Percentiles rank a stretch among this genome's conserved stretches.
These are phyloP conservation scores for Danaus melanippus DNA, from an alignment of 1,140 invertebrate species.

Conservation along the genomic window DNA sequence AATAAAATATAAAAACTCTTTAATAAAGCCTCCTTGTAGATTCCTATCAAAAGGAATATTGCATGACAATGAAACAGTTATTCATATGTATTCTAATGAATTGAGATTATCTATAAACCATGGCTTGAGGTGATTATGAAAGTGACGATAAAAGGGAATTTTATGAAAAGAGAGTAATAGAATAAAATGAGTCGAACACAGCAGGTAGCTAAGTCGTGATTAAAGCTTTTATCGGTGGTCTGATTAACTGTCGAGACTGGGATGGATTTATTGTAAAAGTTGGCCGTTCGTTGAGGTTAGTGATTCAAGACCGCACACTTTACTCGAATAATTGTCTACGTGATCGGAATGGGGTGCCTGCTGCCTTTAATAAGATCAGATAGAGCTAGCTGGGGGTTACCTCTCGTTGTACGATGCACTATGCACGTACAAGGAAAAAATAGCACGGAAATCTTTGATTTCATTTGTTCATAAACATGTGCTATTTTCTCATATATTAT, in stretches of 20 bases:
- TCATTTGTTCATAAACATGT: too few species aligned
- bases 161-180: constrained; percentile 24
- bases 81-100: too few species aligned
- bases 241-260: constrained; percentile 66
- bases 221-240: constrained; percentile 55
- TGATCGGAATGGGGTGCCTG: constrained; percentile 58
- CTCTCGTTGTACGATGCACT: constrained; percentile 12
- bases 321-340: constrained; percentile 70
- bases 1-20: too few species aligned
- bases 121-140: too few species aligned
- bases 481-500: constrained; percentile 2
- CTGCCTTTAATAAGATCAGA: constrained; percentile 50
- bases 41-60: too few species aligned
- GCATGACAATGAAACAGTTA: too few species aligned
- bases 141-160: constrained; percentile 6
- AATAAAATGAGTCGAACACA: constrained; percentile 44
- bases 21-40: too few species aligned
- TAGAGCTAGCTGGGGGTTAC: constrained; percentile 22
- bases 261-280: constrained; percentile 67
- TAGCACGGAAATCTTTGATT: too few species aligned
- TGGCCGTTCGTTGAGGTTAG: constrained; percentile 61
- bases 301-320: constrained; percentile 67
- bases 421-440: constrained; percentile 2
- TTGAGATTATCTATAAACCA: too few species aligned
- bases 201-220: constrained; percentile 55